Evolutionary conservation across 2,888 invertebrate species (phyloP), one percentile per base, ranked within the genome.

Genomic region (Pristionchus arcanus): DNA sequence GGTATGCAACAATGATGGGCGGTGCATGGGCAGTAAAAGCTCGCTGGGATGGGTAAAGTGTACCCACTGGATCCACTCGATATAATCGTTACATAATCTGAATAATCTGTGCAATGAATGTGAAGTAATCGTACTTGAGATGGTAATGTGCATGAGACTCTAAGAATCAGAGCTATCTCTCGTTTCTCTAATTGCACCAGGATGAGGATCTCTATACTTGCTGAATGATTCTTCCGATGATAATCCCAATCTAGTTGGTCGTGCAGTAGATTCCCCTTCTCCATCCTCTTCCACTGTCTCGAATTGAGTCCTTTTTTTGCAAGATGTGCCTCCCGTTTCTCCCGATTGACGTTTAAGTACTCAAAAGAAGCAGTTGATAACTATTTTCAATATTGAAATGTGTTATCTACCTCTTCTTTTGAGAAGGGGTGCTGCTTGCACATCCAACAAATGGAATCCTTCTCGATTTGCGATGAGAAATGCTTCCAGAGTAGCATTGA

Each of bases 381-480:
- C 53, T 85, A 9, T 49, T 9, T 13, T 15, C 15, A 74, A n/a
- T 34, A 83, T 19, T 4, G 0, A 37, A 49, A 37, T 21, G 37
- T 37, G 34, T 92, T 91, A 59, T 94, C 94, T 19, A 59, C 94
- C 94, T 19, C 94, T 91, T 84, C 94, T 90, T 74, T 93, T 91
- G 63, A 93, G 85, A 34, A 90, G 81, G 31, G 92, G 92, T 4
- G 93, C 92, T 25, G 92, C 93, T 7, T 92, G 90, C 31, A 93
- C 93, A 86, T 92, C 90, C 63, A 97, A 91, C 90, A 97, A 95
- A 81, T 97, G 96, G 95, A 97, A 97, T n/a, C 97, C 97, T 94
- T 97, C 97, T 31, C 96, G 95, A 87, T 97, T 96, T 0, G 97
- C 97, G 94, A 96, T 96, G 92, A 97, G 96, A 95, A 97, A 97